Percentiles rank a stretch among this genome's conserved stretches.
Evolutionary conservation across 2,113 vertebrate genomes (phyloP).

Genomic region (Melozone crissalis): DNA sequence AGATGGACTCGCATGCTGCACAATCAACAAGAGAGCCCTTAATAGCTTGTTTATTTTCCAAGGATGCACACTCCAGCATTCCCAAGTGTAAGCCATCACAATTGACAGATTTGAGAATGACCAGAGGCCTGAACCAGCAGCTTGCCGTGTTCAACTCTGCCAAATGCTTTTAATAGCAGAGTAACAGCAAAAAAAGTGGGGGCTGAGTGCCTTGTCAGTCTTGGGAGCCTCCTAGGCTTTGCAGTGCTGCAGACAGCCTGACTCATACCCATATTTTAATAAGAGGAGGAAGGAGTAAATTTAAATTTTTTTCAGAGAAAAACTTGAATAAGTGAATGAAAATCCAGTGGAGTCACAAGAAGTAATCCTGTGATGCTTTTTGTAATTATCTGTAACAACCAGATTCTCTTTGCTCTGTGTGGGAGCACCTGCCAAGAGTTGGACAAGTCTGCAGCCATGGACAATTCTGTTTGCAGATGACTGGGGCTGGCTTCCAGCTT

Average conservation of each 20-base stretch:
- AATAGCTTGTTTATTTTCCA: background rate
- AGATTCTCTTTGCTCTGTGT: background rate
- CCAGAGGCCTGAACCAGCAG: background rate
- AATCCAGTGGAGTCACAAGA: background rate
- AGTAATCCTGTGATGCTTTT: background rate
- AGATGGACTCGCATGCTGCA: background rate
- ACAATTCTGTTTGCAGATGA: background rate
- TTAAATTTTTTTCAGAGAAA: background rate
- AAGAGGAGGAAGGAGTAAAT: background rate
- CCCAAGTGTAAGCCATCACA: background rate
- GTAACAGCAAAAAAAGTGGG: background rate
- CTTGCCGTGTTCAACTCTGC: background rate
- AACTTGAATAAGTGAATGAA: background rate
- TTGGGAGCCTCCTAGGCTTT: background rate
- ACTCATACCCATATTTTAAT: background rate
- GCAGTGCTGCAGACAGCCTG: background rate
- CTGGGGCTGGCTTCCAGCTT: background rate
- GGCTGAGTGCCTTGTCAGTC: background rate
- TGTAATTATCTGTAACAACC: background rate
- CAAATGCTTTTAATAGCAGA: background rate
- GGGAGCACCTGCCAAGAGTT: background rate
- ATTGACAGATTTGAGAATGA: background rate
- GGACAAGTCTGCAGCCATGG: background rate
- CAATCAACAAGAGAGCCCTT: background rate
- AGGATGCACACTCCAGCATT: background rate